Evolutionary conservation across 2,797 vertebrate species (phyloP).

Genomic region (Bradypus variegatus): DNA sequence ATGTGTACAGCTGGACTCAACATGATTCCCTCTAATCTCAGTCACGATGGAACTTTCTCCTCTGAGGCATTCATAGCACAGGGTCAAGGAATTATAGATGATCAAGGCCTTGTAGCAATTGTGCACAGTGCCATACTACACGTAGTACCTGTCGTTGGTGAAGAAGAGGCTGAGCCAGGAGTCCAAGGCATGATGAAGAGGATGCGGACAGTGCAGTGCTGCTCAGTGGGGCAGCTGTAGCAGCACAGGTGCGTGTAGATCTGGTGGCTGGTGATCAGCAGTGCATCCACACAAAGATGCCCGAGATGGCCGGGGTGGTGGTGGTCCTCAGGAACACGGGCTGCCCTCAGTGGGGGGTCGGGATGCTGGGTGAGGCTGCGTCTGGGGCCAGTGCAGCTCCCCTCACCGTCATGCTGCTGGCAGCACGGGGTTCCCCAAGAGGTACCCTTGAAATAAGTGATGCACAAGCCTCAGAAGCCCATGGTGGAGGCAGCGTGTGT

Average conservation of each 20-base stretch:
- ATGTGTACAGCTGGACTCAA: too few species aligned
- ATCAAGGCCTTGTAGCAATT: slow-evolving; percentile 89
- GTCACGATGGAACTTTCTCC: too few species aligned
- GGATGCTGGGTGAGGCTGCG: slow-evolving; percentile 77
- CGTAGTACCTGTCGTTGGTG: slow-evolving; percentile 98
- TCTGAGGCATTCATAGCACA: too few species aligned
- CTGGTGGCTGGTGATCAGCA: slow-evolving; percentile 97
- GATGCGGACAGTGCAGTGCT: slow-evolving; percentile 95
- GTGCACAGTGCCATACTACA: slow-evolving; percentile 94
- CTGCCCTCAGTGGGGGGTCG: slow-evolving; percentile 80
- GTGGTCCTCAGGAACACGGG: slow-evolving; percentile 94
- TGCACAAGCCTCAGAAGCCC: slow-evolving; percentile 68
- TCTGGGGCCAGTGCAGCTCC: slow-evolving; percentile 76
- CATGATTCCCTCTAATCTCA: too few species aligned
- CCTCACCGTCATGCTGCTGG: slow-evolving; percentile 72
- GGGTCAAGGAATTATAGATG: too few species aligned
- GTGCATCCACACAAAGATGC: slow-evolving; percentile 96
- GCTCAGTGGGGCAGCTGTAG: slow-evolving; percentile 92
- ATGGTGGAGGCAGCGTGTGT: too few species aligned
- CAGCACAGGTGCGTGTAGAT: slow-evolving; percentile 98
- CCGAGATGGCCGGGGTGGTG: slow-evolving; percentile 90
- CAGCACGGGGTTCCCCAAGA: slow-evolving; percentile 63
- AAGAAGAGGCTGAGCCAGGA: slow-evolving; percentile 99
- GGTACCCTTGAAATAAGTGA: slow-evolving; percentile 62
- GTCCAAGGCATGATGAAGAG: slow-evolving; percentile 98